Conservation (phyloP, 2,113 vertebrate genomes). For the Cyprinodon variegatus region DNA sequence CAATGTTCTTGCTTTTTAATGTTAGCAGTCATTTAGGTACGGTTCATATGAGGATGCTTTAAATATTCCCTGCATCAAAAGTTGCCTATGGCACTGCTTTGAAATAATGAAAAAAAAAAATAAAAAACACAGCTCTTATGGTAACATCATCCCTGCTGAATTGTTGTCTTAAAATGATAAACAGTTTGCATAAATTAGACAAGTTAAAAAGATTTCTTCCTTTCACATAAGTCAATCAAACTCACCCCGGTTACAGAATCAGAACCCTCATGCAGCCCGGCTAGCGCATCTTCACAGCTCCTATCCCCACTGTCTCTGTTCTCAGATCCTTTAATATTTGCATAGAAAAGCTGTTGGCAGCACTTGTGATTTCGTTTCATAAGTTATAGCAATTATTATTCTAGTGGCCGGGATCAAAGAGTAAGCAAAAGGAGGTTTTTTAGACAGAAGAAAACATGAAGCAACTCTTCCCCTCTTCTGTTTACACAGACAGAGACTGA, state of each 20-base stretch:
- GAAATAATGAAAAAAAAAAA: constrained; percentile 7
- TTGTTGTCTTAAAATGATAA: constrained; percentile 4
- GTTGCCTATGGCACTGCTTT: constrained; percentile 11
- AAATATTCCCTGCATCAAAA: background rate
- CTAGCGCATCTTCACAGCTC: constrained; percentile 14
- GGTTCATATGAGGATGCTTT: constrained; percentile 6
- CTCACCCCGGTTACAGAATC: background rate
- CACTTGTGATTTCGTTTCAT: constrained; percentile 68
- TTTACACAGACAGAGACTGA: constrained; percentile 70
- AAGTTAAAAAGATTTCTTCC: background rate
- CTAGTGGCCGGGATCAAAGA: constrained; percentile 67
- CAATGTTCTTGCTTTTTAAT: background rate
- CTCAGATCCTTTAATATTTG: constrained; percentile 50
- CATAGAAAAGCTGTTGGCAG: constrained; percentile 56
- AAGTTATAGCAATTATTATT: constrained; percentile 73
- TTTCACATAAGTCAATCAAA: constrained; percentile 7
- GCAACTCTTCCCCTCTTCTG: constrained; percentile 61
- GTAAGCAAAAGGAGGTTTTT: constrained; percentile 66
- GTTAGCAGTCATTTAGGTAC: constrained; percentile 21
- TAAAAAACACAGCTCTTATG: background rate
- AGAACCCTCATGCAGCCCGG: constrained; percentile 7
- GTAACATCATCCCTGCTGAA: background rate
- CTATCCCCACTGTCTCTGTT: constrained; percentile 3
- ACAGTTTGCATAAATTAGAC: constrained; percentile 5
- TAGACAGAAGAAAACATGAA: constrained; percentile 59